These are phyloP conservation scores for Enteromius unitaeniatus DNA, from an alignment of 2,797 vertebrate genomes.

Conservation along the genomic window DNA sequence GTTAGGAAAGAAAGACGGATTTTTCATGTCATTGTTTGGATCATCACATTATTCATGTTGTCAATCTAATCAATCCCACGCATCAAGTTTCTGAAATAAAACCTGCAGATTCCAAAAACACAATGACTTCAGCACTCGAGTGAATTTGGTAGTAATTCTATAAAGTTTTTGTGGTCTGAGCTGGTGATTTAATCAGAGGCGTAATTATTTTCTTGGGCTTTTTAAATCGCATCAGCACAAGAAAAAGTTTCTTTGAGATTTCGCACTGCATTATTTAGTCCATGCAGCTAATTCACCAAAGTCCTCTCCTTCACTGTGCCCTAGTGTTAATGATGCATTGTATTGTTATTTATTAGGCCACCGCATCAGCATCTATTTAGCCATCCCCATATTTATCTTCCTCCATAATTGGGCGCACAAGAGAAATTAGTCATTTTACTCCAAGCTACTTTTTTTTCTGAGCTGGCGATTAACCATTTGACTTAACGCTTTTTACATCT, in stretches of 20 bases:
- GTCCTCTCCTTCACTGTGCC: conserved; percentile 60
- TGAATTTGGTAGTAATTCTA: neutral
- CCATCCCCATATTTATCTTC: conserved; percentile 57
- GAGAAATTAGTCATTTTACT: conserved; percentile 57
- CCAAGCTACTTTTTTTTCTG: conserved; percentile 31
- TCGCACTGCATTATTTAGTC: conserved; percentile 32
- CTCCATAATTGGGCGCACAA: conserved; percentile 54
- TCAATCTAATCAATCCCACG: neutral
- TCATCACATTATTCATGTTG: neutral
- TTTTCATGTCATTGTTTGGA: conserved; percentile 11
- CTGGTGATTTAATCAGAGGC: conserved; percentile 21
- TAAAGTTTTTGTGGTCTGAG: neutral
- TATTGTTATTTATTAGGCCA: conserved; percentile 67
- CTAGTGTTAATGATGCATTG: conserved; percentile 66
- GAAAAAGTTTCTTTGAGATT: conserved; percentile 13
- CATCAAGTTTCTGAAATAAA: neutral
- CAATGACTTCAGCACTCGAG: neutral
- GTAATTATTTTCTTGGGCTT: conserved; percentile 18
- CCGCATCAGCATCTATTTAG: conserved; percentile 62
- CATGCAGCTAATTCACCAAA: conserved; percentile 57
- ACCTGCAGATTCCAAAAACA: neutral
- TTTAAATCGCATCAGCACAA: conserved; percentile 21
- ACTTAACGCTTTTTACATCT: conserved; percentile 35
- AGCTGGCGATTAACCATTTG: conserved; percentile 47
- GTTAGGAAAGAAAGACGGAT: conserved; percentile 4